phyloP scores from a whole-genome alignment of 2,888 invertebrate species.

The Drosophila eohydei region DNA sequence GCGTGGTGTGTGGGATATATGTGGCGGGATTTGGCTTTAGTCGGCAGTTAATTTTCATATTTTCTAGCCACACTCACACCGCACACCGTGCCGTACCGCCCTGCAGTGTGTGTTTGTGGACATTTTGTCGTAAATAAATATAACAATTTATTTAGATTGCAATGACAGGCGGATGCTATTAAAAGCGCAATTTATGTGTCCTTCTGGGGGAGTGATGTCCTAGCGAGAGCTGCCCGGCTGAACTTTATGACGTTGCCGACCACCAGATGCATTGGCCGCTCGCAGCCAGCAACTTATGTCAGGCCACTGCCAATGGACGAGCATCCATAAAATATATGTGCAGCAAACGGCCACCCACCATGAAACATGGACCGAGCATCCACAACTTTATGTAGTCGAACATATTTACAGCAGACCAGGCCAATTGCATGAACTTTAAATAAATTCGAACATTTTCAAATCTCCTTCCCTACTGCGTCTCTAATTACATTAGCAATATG shows the following conservation, averaged over 20 bases:
- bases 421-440: slow-evolving; percentile 10
- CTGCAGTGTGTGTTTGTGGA: slow-evolving; percentile 41
- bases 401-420: slow-evolving; percentile 6
- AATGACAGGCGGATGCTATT: slow-evolving; percentile 82
- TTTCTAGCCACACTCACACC: slow-evolving; percentile 69
- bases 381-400: slow-evolving; percentile 3
- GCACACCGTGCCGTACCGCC: not conserved
- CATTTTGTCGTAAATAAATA: slow-evolving; percentile 82
- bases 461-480: not conserved
- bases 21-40: slow-evolving; percentile 77
- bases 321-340: slow-evolving; percentile 25
- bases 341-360: not conserved
- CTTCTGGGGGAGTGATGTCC: slow-evolving; percentile 42
- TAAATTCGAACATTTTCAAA: not conserved
- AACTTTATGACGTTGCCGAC: slow-evolving; percentile 61
- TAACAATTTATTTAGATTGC: slow-evolving; percentile 82
- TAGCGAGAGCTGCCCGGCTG: slow-evolving; percentile 33
- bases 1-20: slow-evolving; percentile 28
- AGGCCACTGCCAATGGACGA: slow-evolving; percentile 15
- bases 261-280: slow-evolving; percentile 42
- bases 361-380: not conserved
- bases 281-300: slow-evolving; percentile 22
- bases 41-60: slow-evolving; percentile 82
- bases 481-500: not conserved
- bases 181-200: slow-evolving; percentile 77